These are phyloP conservation scores for Caenorhabditis drosophilae DNA, from an alignment of 2,888 invertebrate species.

Conservation along the genomic window DNA sequence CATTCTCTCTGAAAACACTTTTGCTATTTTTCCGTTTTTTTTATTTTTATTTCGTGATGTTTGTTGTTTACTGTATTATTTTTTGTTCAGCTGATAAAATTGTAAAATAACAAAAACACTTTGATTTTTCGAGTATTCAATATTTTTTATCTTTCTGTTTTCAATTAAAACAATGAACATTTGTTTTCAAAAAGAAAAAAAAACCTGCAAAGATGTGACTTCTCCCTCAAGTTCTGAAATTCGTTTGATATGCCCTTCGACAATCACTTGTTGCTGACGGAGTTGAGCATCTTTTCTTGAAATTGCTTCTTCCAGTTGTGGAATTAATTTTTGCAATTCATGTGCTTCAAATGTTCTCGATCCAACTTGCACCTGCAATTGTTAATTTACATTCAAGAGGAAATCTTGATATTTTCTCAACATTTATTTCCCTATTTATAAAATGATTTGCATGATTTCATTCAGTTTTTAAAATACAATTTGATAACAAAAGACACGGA, in stretches of 20 bases:
- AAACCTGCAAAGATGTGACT: slow-evolving; percentile 68
- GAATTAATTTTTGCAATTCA: slow-evolving; percentile 67
- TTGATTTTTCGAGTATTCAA: neutral
- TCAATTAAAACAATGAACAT: neutral
- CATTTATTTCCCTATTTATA: neutral
- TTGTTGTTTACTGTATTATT: neutral
- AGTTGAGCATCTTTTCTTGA: slow-evolving; percentile 55
- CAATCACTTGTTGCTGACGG: slow-evolving; percentile 63
- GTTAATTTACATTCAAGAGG: too few species aligned
- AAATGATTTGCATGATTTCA: neutral
- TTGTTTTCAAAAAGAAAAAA: neutral
- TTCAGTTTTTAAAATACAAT: neutral
- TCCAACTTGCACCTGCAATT: slow-evolving; percentile 63
- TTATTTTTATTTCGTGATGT: neutral
- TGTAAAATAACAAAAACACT: too few species aligned
- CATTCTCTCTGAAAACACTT: slow-evolving; percentile 65
- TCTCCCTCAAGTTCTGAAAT: slow-evolving; percentile 70
- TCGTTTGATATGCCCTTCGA: slow-evolving; percentile 68
- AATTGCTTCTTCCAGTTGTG: slow-evolving; percentile 57
- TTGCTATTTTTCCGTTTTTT: neutral
- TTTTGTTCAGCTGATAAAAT: too few species aligned
- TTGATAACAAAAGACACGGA: neutral
- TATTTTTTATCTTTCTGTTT: neutral
- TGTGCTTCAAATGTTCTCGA: slow-evolving; percentile 64
- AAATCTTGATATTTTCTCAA: too few species aligned